These are phyloP conservation scores for Tinea semifulvella DNA, from an alignment of 2,888 invertebrate species.

Conservation along the genomic window DNA sequence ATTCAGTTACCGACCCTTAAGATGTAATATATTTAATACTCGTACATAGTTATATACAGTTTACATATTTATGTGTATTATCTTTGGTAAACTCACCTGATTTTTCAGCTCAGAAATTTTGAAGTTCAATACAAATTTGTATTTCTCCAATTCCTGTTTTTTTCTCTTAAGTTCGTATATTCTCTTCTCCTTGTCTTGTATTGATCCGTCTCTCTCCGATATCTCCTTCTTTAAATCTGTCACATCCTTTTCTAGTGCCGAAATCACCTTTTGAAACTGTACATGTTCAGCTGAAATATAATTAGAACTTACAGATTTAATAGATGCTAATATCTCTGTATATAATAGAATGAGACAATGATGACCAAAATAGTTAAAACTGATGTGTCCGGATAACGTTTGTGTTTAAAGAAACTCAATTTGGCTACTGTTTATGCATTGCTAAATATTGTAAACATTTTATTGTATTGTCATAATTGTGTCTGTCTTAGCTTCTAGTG, in stretches of 20 bases:
- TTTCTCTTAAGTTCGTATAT: constrained; percentile 85
- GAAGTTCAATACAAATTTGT: constrained; percentile 88
- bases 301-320: too few relatives aligned
- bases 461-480: too few relatives aligned
- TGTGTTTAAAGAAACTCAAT: too few relatives aligned
- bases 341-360: too few relatives aligned
- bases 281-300: constrained; percentile 68
- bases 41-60: not conserved
- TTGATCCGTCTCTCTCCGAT: constrained; percentile 81
- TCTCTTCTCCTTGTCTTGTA: constrained; percentile 85
- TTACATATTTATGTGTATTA: not conserved
- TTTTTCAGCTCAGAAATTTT: constrained; percentile 88
- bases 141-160: constrained; percentile 90
- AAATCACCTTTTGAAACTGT: constrained; percentile 76
- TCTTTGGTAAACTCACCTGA: constrained; percentile 46
- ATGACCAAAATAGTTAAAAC: too few relatives aligned
- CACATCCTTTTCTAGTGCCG: constrained; percentile 79
- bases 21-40: too few relatives aligned
- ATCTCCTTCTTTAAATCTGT: constrained; percentile 86
- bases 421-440: too few relatives aligned
- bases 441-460: too few relatives aligned
- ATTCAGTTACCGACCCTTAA: too few relatives aligned
- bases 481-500: too few relatives aligned
- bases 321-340: too few relatives aligned
- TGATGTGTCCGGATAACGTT: too few relatives aligned